These are phyloP conservation scores for Dryas iulia DNA, from an alignment of 1,140 invertebrate species.

Conservation along the genomic window DNA sequence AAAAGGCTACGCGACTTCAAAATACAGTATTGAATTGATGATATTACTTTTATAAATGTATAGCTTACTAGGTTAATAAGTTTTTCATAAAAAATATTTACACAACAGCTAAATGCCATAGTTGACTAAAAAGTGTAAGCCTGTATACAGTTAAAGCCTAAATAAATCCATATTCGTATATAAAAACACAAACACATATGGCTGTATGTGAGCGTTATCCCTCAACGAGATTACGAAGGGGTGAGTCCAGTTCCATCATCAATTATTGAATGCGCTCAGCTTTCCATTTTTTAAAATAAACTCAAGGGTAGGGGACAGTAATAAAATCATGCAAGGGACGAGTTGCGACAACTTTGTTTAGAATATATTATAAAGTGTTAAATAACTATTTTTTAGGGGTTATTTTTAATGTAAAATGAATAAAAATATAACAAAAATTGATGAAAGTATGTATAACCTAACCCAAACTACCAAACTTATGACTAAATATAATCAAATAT, in stretches of 20 bases:
- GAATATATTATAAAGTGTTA: constrained; percentile 11
- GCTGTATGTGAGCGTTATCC: constrained; percentile 26
- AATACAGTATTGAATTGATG: neutral
- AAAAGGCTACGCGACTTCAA: neutral
- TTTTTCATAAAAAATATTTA: neutral
- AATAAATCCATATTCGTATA: constrained; percentile 6
- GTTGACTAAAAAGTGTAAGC: neutral
- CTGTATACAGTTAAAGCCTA: neutral
- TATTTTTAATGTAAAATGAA: neutral
- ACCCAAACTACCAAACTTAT: neutral
- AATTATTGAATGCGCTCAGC: constrained; percentile 67
- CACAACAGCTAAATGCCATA: neutral
- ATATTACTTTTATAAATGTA: neutral
- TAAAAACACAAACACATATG: constrained; percentile 27
- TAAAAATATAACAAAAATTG: neutral
- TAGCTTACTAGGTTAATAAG: neutral
- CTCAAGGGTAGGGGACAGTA: constrained; percentile 54
- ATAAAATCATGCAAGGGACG: constrained; percentile 60
- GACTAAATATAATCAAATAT: neutral
- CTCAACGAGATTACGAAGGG: constrained; percentile 57
- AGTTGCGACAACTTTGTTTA: constrained; percentile 2
- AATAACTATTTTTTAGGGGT: neutral
- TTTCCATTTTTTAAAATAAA: constrained; percentile 77
- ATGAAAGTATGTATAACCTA: neutral
- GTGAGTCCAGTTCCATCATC: constrained; percentile 65